phyloP scores from a whole-genome alignment of 2,888 invertebrate genomes.

The Dryomyza anilis region DNA sequence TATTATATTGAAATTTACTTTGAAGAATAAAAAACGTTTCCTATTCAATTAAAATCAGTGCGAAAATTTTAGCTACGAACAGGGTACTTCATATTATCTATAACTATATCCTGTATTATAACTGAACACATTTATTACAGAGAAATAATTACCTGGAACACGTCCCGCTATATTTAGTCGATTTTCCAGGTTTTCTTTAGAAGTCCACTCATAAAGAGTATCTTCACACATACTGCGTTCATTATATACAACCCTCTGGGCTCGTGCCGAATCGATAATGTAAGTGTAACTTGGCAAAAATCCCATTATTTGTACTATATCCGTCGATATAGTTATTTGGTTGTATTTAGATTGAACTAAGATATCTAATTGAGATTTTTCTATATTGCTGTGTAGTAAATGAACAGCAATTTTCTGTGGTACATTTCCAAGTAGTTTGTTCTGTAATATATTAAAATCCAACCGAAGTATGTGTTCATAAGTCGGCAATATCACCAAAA shows the following conservation, averaged over 20 bases:
- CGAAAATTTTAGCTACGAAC: too few species aligned
- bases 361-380: conserved; percentile 77
- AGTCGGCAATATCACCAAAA: conserved; percentile 87
- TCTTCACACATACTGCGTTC: conserved; percentile 33
- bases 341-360: conserved; percentile 69
- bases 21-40: too few species aligned
- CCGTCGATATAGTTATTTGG: conserved; percentile 89
- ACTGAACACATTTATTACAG: not conserved
- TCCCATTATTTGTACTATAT: conserved; percentile 90
- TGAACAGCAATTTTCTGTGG: conserved; percentile 36
- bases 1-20: too few species aligned
- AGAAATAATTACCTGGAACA: conserved; percentile 17
- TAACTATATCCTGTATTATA: too few species aligned
- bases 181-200: conserved; percentile 68
- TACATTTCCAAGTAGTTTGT: conserved; percentile 52
- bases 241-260: conserved; percentile 31
- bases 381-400: conserved; percentile 84
- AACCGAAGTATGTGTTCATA: conserved; percentile 86
- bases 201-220: conserved; percentile 71
- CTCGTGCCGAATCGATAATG: conserved; percentile 80
- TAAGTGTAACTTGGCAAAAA: conserved; percentile 90
- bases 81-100: too few species aligned
- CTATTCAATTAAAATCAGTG: too few species aligned
- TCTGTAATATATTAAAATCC: conserved; percentile 66
- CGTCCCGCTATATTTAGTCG: conserved; percentile 62